Evolutionary conservation across 1,140 invertebrate genomes (phyloP), one percentile per base, ranked within the genome.

Genomic region (Mycetomoellerius zeteki): DNA sequence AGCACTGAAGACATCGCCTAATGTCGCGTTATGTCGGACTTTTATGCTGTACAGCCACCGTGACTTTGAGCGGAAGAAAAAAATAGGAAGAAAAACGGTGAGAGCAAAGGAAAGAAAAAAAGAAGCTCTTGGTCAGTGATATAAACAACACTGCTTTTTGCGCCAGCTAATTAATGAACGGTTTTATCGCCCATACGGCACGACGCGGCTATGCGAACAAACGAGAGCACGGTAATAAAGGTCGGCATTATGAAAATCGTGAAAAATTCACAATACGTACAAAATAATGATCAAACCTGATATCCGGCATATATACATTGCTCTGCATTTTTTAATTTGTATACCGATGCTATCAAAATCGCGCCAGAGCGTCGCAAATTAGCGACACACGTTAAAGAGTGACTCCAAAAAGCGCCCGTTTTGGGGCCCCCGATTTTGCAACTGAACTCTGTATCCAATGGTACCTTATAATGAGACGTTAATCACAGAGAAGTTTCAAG

Each of bases 111-210:
- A 16, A 67, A 21, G 24, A 37, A 19, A 47, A 78, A 37, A 24
- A 60, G 33, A 7, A 14, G n/a, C 19, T 65, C 27, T 30, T 67
- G 14, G 5, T n/a, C 27, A 43, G 27, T 47, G 27, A 52, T 69
- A 54, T 80, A 80, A 80, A 80, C 54, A 80, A 52, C 77, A n/a
- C 14, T 50, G 47, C 60, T 80, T 80, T 80, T 80, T 80, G 27
- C 47, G 62, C n/a, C n/a, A 27, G 33, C 62, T 80, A 80, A 80
- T 80, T 80, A 80, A 67, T 52, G 60, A 80, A 67, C 43, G 58
- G 60, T 78, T 78, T 65, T 78, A 78, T 65, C 37, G 76, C 27
- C n/a, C 56, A 33, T n/a, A 37, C 54, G 14, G 21, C 5, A n/a
- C 54, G n/a, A 21, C 19, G 54, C 56, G 56, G 7, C 56, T 3